These are phyloP conservation scores for Oligia fasciuncula DNA, from an alignment of 2,888 invertebrate genomes.

Conservation along the genomic window DNA sequence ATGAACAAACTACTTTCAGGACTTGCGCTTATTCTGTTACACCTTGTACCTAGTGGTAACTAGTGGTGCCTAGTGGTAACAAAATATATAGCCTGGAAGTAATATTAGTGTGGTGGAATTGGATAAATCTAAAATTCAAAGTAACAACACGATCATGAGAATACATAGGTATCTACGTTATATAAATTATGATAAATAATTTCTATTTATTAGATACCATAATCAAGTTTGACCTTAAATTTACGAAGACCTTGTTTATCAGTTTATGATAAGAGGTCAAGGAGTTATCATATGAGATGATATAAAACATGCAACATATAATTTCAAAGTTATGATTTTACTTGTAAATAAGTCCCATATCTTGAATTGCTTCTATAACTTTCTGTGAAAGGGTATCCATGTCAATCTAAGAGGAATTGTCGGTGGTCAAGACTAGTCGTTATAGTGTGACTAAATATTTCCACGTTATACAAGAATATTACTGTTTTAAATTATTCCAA, in stretches of 20 bases:
- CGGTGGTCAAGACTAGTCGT: not conserved
- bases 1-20: too few relatives aligned
- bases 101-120: not conserved
- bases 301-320: not conserved
- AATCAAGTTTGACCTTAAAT: conserved; percentile 51
- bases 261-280: conserved; percentile 38
- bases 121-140: not conserved
- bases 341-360: not conserved
- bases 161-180: not conserved
- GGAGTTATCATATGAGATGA: conserved; percentile 34
- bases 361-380: not conserved
- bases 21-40: too few relatives aligned
- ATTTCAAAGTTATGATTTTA: conserved; percentile 1
- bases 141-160: not conserved
- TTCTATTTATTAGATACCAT: conserved; percentile 14
- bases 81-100: not conserved
- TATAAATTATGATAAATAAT: conserved; percentile 8
- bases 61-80: too few relatives aligned
- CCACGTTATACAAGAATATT: not conserved
- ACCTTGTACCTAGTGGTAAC: too few relatives aligned
- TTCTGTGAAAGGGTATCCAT: not conserved
- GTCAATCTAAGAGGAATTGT: not conserved
- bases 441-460: not conserved
- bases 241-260: conserved; percentile 46
- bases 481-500: too few relatives aligned